phyloP scores from a whole-genome alignment of 2,113 vertebrate species.

The Lepus americanus region DNA sequence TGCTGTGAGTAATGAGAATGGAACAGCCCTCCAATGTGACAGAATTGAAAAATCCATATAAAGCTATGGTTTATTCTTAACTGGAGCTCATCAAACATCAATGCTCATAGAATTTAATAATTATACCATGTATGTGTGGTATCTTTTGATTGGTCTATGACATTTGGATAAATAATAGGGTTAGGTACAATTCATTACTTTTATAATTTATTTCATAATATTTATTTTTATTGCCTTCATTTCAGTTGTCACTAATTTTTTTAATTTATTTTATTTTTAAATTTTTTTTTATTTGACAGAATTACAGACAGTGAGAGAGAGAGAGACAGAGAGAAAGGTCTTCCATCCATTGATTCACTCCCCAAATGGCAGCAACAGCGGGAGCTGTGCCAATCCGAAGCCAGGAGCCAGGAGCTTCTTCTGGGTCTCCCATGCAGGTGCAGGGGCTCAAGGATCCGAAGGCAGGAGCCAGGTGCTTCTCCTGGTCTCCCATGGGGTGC shows the following conservation, averaged over 20 bases:
- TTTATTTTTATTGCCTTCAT: neutral
- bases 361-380: too few species aligned
- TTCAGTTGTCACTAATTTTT: neutral
- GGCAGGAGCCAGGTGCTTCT: too few species aligned
- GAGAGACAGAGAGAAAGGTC: too few species aligned
- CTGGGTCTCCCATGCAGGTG: too few species aligned
- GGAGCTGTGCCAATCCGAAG: too few species aligned
- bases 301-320: too few species aligned
- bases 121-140: neutral
- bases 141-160: neutral
- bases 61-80: neutral
- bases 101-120: neutral
- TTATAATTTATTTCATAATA: neutral
- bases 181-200: neutral
- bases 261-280: too few species aligned
- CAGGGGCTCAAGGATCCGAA: too few species aligned
- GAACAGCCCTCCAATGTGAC: neutral
- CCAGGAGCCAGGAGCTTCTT: too few species aligned
- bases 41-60: neutral
- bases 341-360: too few species aligned
- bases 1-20: neutral
- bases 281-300: too few species aligned
- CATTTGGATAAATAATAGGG: neutral
- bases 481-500: too few species aligned
- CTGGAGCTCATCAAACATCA: neutral